Evolutionary conservation across 2,797 vertebrate species (phyloP).

Genomic region (Betta splendens): DNA sequence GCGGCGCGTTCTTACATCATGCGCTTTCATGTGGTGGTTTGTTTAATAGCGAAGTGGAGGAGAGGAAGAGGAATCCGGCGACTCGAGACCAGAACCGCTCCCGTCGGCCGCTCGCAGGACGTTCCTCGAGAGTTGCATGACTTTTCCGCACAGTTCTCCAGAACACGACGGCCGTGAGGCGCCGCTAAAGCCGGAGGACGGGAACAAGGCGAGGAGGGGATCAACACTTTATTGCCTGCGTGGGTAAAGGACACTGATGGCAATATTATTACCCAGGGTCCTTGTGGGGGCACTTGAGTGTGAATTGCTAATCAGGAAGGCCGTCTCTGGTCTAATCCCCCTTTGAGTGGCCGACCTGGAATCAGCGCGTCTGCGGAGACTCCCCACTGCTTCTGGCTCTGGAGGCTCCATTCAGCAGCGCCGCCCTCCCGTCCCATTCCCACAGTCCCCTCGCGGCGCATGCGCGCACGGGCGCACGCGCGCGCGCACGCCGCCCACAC

Average conservation of each 20-base stretch:
- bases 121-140: slow-evolving; percentile 7
- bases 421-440: slow-evolving; percentile 93
- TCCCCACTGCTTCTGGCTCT: slow-evolving; percentile 97
- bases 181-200: slow-evolving; percentile 21
- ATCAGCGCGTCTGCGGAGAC: slow-evolving; percentile 88
- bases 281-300: slow-evolving; percentile 91
- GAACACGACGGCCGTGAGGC: slow-evolving; percentile 35
- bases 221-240: slow-evolving; percentile 63
- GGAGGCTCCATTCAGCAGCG: slow-evolving; percentile 90
- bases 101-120: slow-evolving; percentile 40
- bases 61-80: slow-evolving; percentile 36
- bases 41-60: slow-evolving; percentile 54
- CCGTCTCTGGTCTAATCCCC: slow-evolving; percentile 91
- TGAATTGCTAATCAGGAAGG: slow-evolving; percentile 96
- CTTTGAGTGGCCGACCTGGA: slow-evolving; percentile 94
- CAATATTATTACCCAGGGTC: slow-evolving; percentile 91
- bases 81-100: slow-evolving; percentile 58
- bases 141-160: slow-evolving; percentile 28
- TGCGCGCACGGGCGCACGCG: slow-evolving; percentile 74
- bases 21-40: slow-evolving; percentile 76
- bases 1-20: slow-evolving; percentile 73
- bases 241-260: slow-evolving; percentile 80
- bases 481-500: slow-evolving; percentile 81
- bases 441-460: slow-evolving; percentile 91
- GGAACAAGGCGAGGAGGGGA: slow-evolving; percentile 41